A percentile compares a stretch with the other conserved stretches of the same genome.
Evolutionary conservation across 2,888 invertebrate species (phyloP).

Genomic region (Sabellastarte sp.): DNA sequence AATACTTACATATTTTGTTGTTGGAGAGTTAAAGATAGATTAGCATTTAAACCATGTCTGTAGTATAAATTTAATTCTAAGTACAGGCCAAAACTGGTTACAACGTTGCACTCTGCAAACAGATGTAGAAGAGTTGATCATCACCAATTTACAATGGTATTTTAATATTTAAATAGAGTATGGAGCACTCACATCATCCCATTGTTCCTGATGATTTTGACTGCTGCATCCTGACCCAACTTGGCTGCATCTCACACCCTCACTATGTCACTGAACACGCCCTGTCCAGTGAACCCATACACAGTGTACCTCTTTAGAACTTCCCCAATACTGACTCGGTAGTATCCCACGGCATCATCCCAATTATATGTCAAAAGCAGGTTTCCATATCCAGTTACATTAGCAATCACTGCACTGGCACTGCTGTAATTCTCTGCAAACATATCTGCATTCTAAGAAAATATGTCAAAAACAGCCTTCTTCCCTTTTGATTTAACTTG

Average conservation of each 20-base stretch:
- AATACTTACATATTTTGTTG: too few relatives aligned
- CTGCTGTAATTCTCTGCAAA: constrained; percentile 71
- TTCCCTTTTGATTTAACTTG: constrained; percentile 3
- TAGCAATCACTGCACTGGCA: constrained; percentile 34
- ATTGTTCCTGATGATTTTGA: constrained; percentile 98
- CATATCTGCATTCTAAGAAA: constrained; percentile 76
- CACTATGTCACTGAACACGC: constrained; percentile 97
- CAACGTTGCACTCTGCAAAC: too few relatives aligned
- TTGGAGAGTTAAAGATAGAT: too few relatives aligned
- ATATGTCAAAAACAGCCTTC: constrained; percentile 63
- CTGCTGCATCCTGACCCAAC: constrained; percentile 86
- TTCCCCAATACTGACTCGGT: constrained; percentile 90
- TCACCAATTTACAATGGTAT: too few relatives aligned
- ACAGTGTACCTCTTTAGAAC: constrained; percentile 88
- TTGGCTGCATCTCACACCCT: constrained; percentile 87
- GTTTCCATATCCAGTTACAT: constrained; percentile 66
- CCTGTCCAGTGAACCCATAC: constrained; percentile 97
- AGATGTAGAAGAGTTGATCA: too few relatives aligned
- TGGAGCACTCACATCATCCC: constrained; percentile 87
- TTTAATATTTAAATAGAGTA: too few relatives aligned
- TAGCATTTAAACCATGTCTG: too few relatives aligned
- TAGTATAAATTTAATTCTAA: too few relatives aligned
- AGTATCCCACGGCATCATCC: constrained; percentile 99
- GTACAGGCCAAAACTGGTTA: too few relatives aligned
- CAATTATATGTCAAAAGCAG: constrained; percentile 96